Base-by-base conservation (phyloP, 92 coral and sea anemone species). In the Micromussa lordhowensis region DNA sequence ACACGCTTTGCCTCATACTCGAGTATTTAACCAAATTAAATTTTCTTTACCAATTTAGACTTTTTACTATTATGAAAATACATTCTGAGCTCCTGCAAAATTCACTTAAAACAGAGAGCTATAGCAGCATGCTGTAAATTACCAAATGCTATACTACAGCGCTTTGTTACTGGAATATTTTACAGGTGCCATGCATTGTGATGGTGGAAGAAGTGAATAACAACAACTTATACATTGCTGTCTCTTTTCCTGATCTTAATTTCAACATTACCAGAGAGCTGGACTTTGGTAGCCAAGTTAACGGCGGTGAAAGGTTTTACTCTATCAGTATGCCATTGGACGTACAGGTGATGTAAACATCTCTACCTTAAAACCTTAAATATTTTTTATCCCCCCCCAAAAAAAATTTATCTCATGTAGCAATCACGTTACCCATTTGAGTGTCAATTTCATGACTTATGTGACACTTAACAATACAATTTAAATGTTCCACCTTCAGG, bases 231-330 rank as follows among this genome's bases (percentile, higher is more conserved):
- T 77, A 77, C 81, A 77, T 77, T 13, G 79, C 88, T 30, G 53
- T 61, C n/a, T 82, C 83, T 66, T 77, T 85, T 51, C 92, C 92
- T 11, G 88, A 89, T 83, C 74, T 89, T 40, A 89, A 89, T 59
- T 77, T 82, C 79, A 89, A 89, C 85, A 89, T 82, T 0, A 21
- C 88, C 35, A 63, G 86, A 59, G 51, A 17, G 22, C 78, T 83
- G 5, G 32, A 8, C 2, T 6, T 21, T n/a, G 73, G 78, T 63
- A 44, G 48, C 17, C 82, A 82, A 21, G 81, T 82, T 26, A 82
- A 82, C 29, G 71, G 70, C 18, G 53, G 83, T 29, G 92, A 89
- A 68, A 48, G 58, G 48, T 89, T 89, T 80, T 89, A 83, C 35
- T 49, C 81, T 54, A n/a, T 77, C 61, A 77, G 63, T 44, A 31